These are phyloP conservation scores for Regulus satrapa DNA, from an alignment of 2,113 vertebrate species.

Conservation along the genomic window DNA sequence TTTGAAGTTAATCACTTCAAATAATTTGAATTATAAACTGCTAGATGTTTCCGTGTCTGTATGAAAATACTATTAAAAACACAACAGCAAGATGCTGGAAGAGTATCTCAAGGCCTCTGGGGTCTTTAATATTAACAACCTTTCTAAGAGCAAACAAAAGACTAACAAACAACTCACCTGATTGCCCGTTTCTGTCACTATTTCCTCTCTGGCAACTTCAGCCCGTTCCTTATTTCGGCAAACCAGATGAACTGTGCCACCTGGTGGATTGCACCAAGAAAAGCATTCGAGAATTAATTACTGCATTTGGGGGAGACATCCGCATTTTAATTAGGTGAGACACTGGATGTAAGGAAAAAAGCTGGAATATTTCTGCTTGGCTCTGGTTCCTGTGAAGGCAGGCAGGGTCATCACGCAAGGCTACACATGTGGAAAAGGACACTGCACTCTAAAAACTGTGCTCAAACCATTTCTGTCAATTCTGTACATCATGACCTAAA, in stretches of 20 bases:
- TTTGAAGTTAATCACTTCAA: background rate
- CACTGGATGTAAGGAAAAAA: background rate
- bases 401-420: accelerated
- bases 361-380: background rate
- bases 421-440: background rate
- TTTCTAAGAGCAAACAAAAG: background rate
- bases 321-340: background rate
- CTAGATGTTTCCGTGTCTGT: background rate
- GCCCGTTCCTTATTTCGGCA: constrained; percentile 77
- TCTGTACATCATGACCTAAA: background rate
- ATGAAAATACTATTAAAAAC: background rate
- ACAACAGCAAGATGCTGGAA: background rate
- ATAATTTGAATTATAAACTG: background rate
- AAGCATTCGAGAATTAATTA: background rate
- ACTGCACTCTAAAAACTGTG: background rate
- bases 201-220: constrained; percentile 77
- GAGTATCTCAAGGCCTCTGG: background rate
- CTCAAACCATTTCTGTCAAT: background rate
- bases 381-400: background rate
- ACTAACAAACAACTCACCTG: constrained; percentile 56
- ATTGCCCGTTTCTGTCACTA: constrained; percentile 74
- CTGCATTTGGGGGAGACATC: background rate
- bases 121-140: background rate
- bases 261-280: constrained; percentile 66
- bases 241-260: constrained; percentile 83